Conservation (phyloP, 2,113 vertebrate genomes). For the Rhadina sibilatrix region DNA sequence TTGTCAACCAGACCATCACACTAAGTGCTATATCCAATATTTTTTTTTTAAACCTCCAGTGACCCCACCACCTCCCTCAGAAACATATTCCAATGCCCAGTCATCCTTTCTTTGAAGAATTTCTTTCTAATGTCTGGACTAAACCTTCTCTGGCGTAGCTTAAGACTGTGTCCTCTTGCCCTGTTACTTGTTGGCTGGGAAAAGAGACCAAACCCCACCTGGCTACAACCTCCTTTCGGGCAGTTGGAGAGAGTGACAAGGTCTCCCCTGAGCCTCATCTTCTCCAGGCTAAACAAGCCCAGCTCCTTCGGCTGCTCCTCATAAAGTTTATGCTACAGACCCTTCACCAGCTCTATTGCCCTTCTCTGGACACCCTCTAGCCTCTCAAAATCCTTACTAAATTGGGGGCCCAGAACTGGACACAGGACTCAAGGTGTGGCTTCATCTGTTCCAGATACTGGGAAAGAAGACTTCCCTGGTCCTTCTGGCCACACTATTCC, state of each 20-base stretch:
- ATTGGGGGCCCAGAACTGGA: fast-evolving
- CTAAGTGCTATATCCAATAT: neutral
- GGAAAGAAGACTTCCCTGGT: neutral
- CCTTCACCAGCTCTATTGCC: neutral
- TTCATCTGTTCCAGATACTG: fast-evolving
- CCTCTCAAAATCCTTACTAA: neutral
- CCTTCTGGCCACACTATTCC: neutral
- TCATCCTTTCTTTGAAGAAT: neutral
- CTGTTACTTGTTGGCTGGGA: neutral
- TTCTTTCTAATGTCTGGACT: neutral
- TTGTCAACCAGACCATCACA: neutral
- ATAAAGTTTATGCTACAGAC: neutral
- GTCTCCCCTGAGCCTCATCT: neutral
- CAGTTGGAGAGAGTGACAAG: neutral
- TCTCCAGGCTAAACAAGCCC: neutral
- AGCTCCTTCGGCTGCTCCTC: neutral
- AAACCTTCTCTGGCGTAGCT: neutral
- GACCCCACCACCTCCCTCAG: no score
- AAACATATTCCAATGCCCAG: neutral
- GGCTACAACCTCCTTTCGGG: neutral
- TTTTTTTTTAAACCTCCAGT: neutral
- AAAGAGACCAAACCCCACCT: neutral
- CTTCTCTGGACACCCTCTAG: neutral
- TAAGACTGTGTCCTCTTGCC: neutral
- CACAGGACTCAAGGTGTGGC: fast-evolving